Conservation (phyloP, 1,140 invertebrate species). For the Helicorthomorpha holstii region DNA sequence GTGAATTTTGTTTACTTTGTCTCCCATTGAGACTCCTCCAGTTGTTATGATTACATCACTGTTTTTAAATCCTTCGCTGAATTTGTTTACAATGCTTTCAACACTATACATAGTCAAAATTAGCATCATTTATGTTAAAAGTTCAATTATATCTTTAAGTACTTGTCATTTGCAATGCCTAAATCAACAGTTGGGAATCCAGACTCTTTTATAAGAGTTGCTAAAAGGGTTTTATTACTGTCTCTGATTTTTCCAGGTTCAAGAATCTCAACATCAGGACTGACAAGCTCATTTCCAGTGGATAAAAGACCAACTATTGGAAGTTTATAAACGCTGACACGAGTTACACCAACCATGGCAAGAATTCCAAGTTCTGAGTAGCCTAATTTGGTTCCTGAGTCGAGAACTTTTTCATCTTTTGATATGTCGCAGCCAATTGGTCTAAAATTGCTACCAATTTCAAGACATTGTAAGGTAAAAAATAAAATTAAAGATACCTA, state of each 20-base stretch:
- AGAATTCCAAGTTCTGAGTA: slow-evolving; percentile 57
- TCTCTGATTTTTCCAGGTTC: slow-evolving; percentile 59
- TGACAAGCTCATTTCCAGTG: slow-evolving; percentile 79
- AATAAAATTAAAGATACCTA: slow-evolving; percentile 32
- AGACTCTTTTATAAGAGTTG: slow-evolving; percentile 45
- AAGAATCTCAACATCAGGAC: slow-evolving; percentile 12
- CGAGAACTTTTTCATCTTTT: slow-evolving; percentile 38
- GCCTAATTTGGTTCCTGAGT: slow-evolving; percentile 36
- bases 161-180: slow-evolving; percentile 52
- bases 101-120: slow-evolving; percentile 30
- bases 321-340: slow-evolving; percentile 34
- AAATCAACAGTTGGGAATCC: slow-evolving; percentile 40
- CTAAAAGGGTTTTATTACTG: slow-evolving; percentile 68
- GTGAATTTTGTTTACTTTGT: slow-evolving; percentile 29
- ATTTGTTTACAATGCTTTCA: slow-evolving; percentile 32
- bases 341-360: slow-evolving; percentile 46
- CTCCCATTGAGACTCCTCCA: slow-evolving; percentile 95
- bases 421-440: slow-evolving; percentile 63
- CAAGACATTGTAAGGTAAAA: not conserved
- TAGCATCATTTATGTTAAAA: slow-evolving; percentile 4
- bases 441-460: slow-evolving; percentile 23
- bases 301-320: slow-evolving; percentile 65
- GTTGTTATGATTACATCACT: slow-evolving; percentile 68
- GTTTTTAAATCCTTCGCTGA: slow-evolving; percentile 37
- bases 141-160: slow-evolving; percentile 9